Conservation (phyloP, 2,113 vertebrate species). For the Columbina picui region DNA sequence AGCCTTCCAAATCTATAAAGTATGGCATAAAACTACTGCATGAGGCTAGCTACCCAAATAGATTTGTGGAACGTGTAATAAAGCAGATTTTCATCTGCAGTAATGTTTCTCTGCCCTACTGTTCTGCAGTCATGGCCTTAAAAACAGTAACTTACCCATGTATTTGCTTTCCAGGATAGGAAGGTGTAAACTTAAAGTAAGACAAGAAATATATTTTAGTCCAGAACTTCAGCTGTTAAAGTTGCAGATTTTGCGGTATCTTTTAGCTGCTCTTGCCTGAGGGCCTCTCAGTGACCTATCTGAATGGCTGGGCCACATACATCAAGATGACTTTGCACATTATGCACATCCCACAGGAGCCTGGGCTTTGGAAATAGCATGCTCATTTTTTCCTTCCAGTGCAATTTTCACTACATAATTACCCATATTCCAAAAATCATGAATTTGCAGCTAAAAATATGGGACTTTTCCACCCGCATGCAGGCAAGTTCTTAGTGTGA, state of each 20-base stretch:
- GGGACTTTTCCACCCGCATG: background rate
- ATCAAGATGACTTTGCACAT: background rate
- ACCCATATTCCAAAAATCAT: background rate
- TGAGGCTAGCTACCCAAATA: background rate
- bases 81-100: background rate
- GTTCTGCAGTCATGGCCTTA: background rate
- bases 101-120: rapidly evolving
- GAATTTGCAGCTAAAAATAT: rapidly evolving
- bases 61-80: too few relatives aligned
- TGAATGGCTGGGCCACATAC: background rate
- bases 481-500: background rate
- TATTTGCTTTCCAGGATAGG: background rate
- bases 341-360: background rate
- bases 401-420: background rate
- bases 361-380: background rate
- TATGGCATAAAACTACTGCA: background rate
- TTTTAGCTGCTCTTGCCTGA: background rate
- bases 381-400: background rate
- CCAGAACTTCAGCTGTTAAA: background rate
- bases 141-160: background rate
- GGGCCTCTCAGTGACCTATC: background rate
- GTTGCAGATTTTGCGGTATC: background rate
- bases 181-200: background rate
- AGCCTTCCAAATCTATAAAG: background rate
- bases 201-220: background rate